Evolutionary conservation across 2,797 vertebrate genomes (phyloP), one percentile per base, ranked within the genome.

Genomic region (Loriculus beryllinus): DNA sequence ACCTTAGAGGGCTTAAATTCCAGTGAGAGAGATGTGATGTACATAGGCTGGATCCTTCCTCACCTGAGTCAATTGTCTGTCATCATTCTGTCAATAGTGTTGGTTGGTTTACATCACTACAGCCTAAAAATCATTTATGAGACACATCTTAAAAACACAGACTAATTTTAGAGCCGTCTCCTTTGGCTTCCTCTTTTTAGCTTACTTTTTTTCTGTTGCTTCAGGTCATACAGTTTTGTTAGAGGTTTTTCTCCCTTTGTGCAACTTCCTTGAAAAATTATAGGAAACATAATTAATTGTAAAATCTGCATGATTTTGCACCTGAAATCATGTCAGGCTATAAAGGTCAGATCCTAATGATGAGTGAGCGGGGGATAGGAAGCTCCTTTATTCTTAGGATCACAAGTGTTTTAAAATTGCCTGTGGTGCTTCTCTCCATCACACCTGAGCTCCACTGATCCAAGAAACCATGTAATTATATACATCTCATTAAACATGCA

Each of bases 1-100:
- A 96, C 92, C 94, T 97, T 82, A 81, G 86, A 92, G 65, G 63
- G 82, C 94, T 96, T 89, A 28, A 86, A 93, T 96, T 97, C 93
- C 83, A 63, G 68, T 0, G 69, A 75, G 89, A 40, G 86, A 86
- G 71, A 54, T 39, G 81, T 54, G 94, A 83, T 80, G 76, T 47
- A 51, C 59, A 3, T 0, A 21, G 87, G 56, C 9, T 85, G 81
- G 88, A 95, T 96, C 78, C 83, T 95, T 85, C 63, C 47, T 39
- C 45, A 35, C 20, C 40, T 1, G 1, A 69, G 54, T 39, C 83
- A 40, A 75, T 86, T 28, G 3, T 17, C 82, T 69, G 64, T 72
- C 90, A 72, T 92, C 1, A 0, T 70, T 82, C 76, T 84, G 78
- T 82, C 85, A n/a, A 86, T 70, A 68, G 5, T 1, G 0, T 10